Conservation (phyloP, 30 jellyfish, hydroid and myxozoan genomes). For the Sanderia malayensis region DNA sequence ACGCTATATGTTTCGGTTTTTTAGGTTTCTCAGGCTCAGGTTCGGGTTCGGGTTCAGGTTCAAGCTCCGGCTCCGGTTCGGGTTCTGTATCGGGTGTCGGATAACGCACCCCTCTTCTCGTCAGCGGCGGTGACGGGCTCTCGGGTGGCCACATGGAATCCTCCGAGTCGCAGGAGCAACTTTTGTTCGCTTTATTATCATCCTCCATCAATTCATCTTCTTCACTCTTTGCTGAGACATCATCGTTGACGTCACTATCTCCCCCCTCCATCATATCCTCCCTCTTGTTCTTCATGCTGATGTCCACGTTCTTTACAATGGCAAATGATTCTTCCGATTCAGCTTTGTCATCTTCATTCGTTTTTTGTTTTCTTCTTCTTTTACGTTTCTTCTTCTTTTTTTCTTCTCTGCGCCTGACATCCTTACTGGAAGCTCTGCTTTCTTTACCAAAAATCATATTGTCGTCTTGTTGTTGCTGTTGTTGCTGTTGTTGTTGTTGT, state of each 20-base stretch:
- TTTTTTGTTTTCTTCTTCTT: not conserved
- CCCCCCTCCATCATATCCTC: slow-evolving; percentile 16
- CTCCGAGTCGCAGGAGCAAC: slow-evolving; percentile 16
- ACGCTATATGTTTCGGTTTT: slow-evolving; percentile 3
- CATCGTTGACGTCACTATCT: slow-evolving; percentile 8
- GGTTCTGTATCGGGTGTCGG: slow-evolving; percentile 58
- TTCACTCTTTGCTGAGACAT: slow-evolving; percentile 34
- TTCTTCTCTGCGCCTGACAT: slow-evolving; percentile 2
- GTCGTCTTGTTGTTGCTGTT: no score
- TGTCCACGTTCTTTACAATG: slow-evolving; percentile 32
- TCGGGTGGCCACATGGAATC: slow-evolving; percentile 18
- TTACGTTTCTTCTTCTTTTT: not conserved
- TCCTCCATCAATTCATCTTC: no score
- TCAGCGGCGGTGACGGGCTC: not conserved
- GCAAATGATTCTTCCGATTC: slow-evolving; percentile 52
- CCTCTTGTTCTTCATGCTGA: not conserved
- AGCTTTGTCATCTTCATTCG: not conserved
- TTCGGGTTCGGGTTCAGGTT: not conserved
- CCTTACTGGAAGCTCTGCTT: no score
- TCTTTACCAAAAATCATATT: no score
- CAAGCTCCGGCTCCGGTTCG: slow-evolving; percentile 14
- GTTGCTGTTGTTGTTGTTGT: no score
- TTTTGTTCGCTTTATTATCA: not conserved
- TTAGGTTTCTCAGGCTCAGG: not conserved
- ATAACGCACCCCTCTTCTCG: not conserved